Evolutionary conservation across 2,113 vertebrate genomes (phyloP), one percentile per base, ranked within the genome.

Genomic region (Leuciscus idus): DNA sequence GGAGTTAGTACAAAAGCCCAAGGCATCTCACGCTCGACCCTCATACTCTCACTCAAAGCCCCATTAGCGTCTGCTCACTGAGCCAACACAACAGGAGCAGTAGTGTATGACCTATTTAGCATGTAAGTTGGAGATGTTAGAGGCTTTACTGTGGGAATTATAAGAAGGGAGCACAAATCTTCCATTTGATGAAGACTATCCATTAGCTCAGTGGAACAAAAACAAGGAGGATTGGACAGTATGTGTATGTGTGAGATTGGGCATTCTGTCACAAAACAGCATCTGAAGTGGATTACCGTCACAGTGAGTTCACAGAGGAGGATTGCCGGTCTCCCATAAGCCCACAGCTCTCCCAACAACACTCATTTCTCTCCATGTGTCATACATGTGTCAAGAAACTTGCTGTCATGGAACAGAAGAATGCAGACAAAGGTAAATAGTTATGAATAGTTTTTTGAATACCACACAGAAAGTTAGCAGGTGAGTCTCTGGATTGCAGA

Each of bases 141-240:
- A 59, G 36, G 76, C 46, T 86, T 75, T 81, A 43, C 30, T 61
- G 23, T 33, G 57, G 15, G 76, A 72, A 48, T 81, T 59, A 61
- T 81, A 78, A 78, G n/a, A 85, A 68, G 64, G 62, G 43, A 77
- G 59, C 21, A 8, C 59, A 6, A 55, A 79, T 46, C 66, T 61
- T 86, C 66, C 52, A 86, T 86, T 73, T 81, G 46, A 57, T 39
- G 8, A 73, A 39, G 36, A 57, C 70, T 62, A 33, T 82, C 85
- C 85, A 81, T 86, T 86, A 86, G 78, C 78, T 86, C 52, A 86
- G 55, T 86, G 66, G 85, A 48, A 81, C 68, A 86, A 74, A 81
- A 85, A 86, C 78, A 81, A 61, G 77, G 26, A 81, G 8, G 55
- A 86, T 30, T 81, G 85, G 28, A 46, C 50, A 80, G 50, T 59